A percentile compares a stretch with the other conserved stretches of the same genome.
These are phyloP conservation scores for Parauchenoglanis punctatus DNA, from an alignment of 2,797 vertebrate genomes.

Conservation along the genomic window DNA sequence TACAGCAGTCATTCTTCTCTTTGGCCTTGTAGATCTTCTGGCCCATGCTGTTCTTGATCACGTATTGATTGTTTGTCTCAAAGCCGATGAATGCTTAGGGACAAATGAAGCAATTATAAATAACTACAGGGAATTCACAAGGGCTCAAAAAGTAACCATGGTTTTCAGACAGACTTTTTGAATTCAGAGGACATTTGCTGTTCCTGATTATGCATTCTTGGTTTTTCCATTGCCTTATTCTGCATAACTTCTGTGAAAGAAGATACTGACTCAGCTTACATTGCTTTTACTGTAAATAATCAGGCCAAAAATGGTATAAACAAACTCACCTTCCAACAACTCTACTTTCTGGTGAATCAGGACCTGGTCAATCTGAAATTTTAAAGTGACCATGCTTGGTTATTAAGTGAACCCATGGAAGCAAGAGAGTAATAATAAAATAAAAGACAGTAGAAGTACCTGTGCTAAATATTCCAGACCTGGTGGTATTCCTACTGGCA, in stretches of 20 bases:
- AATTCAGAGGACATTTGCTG: background rate
- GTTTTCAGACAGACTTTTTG: background rate
- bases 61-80: conserved; percentile 86
- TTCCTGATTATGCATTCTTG: background rate
- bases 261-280: background rate
- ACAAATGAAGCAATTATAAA: background rate
- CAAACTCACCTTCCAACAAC: conserved; percentile 79
- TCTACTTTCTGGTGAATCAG: conserved; percentile 88
- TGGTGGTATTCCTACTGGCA: conserved; percentile 75
- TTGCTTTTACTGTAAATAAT: background rate
- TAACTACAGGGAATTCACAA: background rate
- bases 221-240: background rate
- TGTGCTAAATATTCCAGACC: conserved; percentile 86
- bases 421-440: background rate
- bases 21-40: conserved; percentile 85
- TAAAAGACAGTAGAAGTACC: conserved; percentile 64
- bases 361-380: conserved; percentile 83
- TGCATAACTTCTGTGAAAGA: background rate
- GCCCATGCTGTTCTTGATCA: conserved; percentile 84
- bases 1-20: conserved; percentile 88
- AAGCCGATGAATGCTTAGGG: conserved; percentile 81
- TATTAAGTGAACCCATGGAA: conserved; percentile 14
- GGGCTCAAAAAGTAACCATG: background rate
- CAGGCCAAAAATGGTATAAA: background rate
- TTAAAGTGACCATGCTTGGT: background rate